Percentiles rank a stretch among this genome's conserved stretches.
Conservation (phyloP, 2,113 vertebrate species). For the Rhea pennata region DNA sequence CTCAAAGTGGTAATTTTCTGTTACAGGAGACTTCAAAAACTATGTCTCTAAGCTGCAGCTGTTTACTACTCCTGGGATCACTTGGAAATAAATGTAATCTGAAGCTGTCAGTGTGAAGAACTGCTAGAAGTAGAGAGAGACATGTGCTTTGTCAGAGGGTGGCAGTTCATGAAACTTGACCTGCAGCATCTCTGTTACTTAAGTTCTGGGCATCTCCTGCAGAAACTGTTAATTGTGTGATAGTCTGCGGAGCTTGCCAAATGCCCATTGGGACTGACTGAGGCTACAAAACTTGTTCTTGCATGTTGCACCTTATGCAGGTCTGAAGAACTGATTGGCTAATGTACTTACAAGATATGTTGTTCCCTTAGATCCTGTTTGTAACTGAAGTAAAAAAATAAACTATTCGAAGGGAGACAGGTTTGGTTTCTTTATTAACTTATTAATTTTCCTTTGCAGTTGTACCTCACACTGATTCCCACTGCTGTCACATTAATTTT, state of each 20-base stretch:
- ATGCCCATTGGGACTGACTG: neutral
- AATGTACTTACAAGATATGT: neutral
- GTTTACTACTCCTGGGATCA: neutral
- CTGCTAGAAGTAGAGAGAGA: neutral
- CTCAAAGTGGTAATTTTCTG: neutral
- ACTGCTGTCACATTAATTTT: rapidly evolving
- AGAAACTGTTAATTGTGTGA: slow-evolving; percentile 1
- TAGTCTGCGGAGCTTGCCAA: neutral
- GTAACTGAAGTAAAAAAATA: neutral
- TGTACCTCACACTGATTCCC: neutral
- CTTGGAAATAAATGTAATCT: neutral
- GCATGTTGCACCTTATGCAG: rapidly evolving
- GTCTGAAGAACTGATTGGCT: neutral
- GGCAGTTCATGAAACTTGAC: neutral
- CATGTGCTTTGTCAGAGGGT: neutral
- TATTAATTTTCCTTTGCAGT: neutral
- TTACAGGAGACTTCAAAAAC: neutral
- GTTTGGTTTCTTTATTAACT: neutral
- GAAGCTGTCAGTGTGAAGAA: neutral
- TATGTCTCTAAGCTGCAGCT: neutral
- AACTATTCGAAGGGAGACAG: neutral
- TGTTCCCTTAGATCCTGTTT: rapidly evolving
- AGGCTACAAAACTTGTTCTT: neutral
- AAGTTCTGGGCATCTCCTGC: neutral
- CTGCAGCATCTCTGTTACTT: neutral